A percentile compares a stretch with the other conserved stretches of the same genome.
These are phyloP conservation scores for Oophaga pumilio DNA, from an alignment of 2,113 vertebrate species.

Conservation along the genomic window DNA sequence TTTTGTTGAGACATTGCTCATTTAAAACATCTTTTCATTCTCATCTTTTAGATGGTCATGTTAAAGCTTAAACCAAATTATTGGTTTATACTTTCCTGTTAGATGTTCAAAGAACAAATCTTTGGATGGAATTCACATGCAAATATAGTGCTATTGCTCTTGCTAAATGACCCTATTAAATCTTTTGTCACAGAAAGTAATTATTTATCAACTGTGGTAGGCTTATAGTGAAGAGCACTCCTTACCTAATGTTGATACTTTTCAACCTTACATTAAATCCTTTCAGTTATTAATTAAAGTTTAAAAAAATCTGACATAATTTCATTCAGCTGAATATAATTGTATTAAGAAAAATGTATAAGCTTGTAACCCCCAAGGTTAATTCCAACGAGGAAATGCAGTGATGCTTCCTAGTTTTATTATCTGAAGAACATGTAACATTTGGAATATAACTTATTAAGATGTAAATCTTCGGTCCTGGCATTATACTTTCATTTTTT, in stretches of 20 bases:
- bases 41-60: not conserved
- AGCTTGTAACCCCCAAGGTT: not conserved
- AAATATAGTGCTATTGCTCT: not conserved
- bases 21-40: not conserved
- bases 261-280: not conserved
- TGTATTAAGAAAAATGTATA: not conserved
- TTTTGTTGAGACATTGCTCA: too few species aligned
- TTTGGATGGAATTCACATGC: not conserved
- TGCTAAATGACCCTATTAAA: conserved; percentile 18
- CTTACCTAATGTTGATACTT: conserved; percentile 12
- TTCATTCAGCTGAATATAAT: conserved; percentile 6
- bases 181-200: conserved; percentile 1
- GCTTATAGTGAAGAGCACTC: not conserved
- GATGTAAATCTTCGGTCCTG: not conserved
- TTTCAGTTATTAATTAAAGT: conserved; percentile 3
- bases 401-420: not conserved
- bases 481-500: too few species aligned
- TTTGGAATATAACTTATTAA: not conserved
- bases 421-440: not conserved
- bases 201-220: conserved; percentile 30
- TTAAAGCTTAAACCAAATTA: not conserved
- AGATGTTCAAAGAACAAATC: not conserved
- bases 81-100: not conserved
- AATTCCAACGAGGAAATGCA: not conserved
- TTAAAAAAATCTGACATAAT: conserved; percentile 2